phyloP scores from a whole-genome alignment of 2,113 vertebrate genomes.

The Vulpes vulpes region DNA sequence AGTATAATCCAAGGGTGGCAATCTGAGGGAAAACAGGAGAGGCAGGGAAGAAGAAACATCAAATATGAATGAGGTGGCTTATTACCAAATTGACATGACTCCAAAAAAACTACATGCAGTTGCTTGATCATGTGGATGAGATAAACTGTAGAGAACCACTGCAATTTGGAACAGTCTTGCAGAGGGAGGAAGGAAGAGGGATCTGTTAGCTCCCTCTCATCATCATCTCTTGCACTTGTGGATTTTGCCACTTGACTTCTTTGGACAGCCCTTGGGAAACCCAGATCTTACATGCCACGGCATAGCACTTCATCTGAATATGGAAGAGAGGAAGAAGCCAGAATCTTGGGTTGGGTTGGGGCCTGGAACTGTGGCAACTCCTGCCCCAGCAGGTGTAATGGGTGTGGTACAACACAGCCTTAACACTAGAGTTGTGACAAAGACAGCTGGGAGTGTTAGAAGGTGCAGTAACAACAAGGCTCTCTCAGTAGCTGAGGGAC shows the following conservation, averaged over 20 bases:
- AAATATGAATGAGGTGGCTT: neutral
- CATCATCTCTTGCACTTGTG: neutral
- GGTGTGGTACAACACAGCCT: neutral
- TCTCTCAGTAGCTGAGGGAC: neutral
- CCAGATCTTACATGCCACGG: fast-evolving
- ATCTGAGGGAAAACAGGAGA: neutral
- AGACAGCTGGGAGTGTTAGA: neutral
- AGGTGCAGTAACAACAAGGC: neutral
- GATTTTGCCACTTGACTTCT: neutral
- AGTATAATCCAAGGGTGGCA: neutral
- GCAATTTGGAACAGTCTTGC: neutral
- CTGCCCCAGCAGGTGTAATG: neutral
- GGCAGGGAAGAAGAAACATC: neutral
- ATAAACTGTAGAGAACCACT: neutral
- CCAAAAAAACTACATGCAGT: neutral
- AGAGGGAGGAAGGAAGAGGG: neutral
- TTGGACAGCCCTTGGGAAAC: neutral
- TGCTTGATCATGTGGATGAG: neutral
- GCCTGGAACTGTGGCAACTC: neutral
- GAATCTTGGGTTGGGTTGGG: neutral
- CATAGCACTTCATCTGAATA: neutral
- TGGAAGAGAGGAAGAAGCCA: neutral
- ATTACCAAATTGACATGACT: neutral
- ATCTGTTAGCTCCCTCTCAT: neutral
- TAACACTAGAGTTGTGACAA: neutral